These are phyloP conservation scores for Liopterus haemorrhoidalis DNA, from an alignment of 2,888 invertebrate species.

Conservation along the genomic window DNA sequence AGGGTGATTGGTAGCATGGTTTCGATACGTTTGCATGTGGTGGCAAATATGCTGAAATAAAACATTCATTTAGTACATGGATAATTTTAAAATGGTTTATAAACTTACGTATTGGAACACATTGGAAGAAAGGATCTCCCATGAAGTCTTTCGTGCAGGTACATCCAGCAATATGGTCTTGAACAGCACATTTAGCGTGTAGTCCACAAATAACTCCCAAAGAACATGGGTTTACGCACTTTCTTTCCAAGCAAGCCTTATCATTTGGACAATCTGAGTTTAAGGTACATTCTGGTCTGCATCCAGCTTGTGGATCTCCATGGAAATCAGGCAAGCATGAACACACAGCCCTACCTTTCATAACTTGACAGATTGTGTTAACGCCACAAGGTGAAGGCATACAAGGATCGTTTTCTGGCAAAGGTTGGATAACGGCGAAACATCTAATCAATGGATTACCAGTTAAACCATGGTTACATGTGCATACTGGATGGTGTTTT, in stretches of 20 bases:
- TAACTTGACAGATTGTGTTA: constrained; percentile 71
- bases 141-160: constrained; percentile 69
- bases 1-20: constrained; percentile 74
- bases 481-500: constrained; percentile 74
- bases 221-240: constrained; percentile 68
- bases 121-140: constrained; percentile 75
- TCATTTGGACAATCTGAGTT: constrained; percentile 73
- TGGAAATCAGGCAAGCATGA: constrained; percentile 68
- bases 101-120: constrained; percentile 53
- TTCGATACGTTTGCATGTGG: constrained; percentile 56
- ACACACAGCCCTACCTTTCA: constrained; percentile 66
- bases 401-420: constrained; percentile 61
- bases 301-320: constrained; percentile 74
- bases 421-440: constrained; percentile 51
- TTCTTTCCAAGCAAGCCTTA: constrained; percentile 68
- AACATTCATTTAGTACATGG: constrained; percentile 11
- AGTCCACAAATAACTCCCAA: constrained; percentile 69
- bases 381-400: constrained; percentile 69
- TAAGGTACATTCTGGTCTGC: constrained; percentile 72
- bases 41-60: constrained; percentile 16
- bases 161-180: constrained; percentile 79
- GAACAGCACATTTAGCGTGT: constrained; percentile 71
- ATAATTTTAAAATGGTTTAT: constrained; percentile 7
- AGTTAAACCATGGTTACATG: constrained; percentile 62
- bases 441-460: constrained; percentile 77